Evolutionary conservation across 2,113 vertebrate genomes (phyloP), one percentile per base, ranked within the genome.

Genomic region (Hippocampus guttulatus): DNA sequence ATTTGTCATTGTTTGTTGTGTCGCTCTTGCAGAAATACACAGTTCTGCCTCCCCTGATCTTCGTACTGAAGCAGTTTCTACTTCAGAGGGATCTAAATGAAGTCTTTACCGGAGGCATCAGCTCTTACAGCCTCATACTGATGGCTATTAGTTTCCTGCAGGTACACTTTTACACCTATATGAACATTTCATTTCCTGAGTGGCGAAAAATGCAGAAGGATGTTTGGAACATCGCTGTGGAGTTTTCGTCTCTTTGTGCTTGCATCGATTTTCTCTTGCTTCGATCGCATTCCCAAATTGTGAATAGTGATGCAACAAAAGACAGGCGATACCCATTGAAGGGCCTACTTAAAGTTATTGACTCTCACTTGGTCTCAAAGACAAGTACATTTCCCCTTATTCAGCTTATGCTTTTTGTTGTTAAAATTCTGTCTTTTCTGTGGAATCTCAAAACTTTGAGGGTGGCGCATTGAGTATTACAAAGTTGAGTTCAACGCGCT

Each of bases 71-170:
- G 85, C 93, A 94, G 89, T 94, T 94, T 75, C 87, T 94, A 2
- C 88, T 94, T 67, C 93, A 93, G 81, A 88, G 92, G 75, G 91
- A 94, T 73, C 85, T 94, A 41, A 94, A 94, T 68, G 92, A 94
- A 85, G 92, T 93, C 67, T 94, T 93, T 72, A 94, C 93, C 3
- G 93, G 93, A 74, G 93, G 93, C 64, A 93, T 94, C 84, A 92
- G 93, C 79, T 94, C 93, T 49, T 94, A 94, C 58, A 93, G 92
- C 79, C 93, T 94, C 7, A 93, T 93, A 82, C 79, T 94, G 33
- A 93, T 94, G 92, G 92, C 91, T 68, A 92, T 93, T 80, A 94
- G 93, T 82, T 94, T 93, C 78, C 81, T 94, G 75, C 93, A 94
- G 92, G 93, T 94, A 82, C 27, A 33, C 27, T 38, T 33, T 33